Evolutionary conservation across 1,140 invertebrate species (phyloP).

Genomic region (Epicauta chinensis): DNA sequence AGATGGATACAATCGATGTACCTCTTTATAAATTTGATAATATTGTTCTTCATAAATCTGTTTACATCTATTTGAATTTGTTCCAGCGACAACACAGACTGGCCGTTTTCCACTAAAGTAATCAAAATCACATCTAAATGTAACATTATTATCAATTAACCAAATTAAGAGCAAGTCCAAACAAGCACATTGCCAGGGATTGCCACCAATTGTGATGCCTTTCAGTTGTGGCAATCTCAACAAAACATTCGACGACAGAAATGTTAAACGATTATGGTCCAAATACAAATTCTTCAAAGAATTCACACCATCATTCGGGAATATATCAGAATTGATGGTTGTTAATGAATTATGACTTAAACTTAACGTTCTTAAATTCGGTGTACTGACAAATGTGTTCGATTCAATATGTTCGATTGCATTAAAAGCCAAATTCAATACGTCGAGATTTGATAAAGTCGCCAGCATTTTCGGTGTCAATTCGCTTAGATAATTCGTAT

Average conservation of each 20-base stretch:
- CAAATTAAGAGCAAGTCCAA: constrained; percentile 9
- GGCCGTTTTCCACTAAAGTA: constrained; percentile 15
- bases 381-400: constrained; percentile 10
- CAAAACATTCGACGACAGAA: constrained; percentile 18
- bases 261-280: constrained; percentile 17
- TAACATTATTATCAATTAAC: constrained; percentile 12
- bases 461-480: constrained; percentile 12
- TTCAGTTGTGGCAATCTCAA: constrained; percentile 11
- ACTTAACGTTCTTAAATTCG: constrained; percentile 1
- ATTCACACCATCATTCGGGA: constrained; percentile 8
- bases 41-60: constrained; percentile 7
- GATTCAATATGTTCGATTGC: constrained; percentile 6
- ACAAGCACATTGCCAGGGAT: constrained; percentile 26
- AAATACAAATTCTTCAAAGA: constrained; percentile 13
- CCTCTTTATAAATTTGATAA: background rate
- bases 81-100: constrained; percentile 12
- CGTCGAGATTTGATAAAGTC: constrained; percentile 9
- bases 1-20: background rate
- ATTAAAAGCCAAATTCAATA: constrained; percentile 16
- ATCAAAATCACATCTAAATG: constrained; percentile 10
- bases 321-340: constrained; percentile 5
- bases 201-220: constrained; percentile 13
- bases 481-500: constrained; percentile 13
- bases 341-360: constrained; percentile 14
- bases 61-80: constrained; percentile 5